Evolutionary conservation across 2,797 vertebrate species (phyloP).

Genomic region (Macropus fuliginosus): DNA sequence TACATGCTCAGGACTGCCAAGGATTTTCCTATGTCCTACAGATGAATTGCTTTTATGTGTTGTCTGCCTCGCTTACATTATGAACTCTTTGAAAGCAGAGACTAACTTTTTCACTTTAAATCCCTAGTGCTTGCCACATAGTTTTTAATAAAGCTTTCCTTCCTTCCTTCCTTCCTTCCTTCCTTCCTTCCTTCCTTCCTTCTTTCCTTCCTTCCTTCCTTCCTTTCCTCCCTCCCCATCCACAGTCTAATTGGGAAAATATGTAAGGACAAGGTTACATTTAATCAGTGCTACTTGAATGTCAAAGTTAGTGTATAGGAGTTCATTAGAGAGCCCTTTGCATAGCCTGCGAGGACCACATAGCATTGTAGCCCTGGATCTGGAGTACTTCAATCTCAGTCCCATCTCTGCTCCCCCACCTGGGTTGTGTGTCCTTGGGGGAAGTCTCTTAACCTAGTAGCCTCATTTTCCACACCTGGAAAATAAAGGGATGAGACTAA

Average conservation of each 20-base stretch:
- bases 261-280: not conserved
- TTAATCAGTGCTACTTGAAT: not conserved
- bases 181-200: not conserved
- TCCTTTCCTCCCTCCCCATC: not conserved
- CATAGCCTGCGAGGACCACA: not conserved
- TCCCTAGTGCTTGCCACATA: not conserved
- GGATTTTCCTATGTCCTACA: not conserved
- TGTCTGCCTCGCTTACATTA: not conserved
- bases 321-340: not conserved
- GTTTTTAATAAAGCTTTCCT: not conserved
- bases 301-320: not conserved
- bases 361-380: not conserved
- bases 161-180: not conserved
- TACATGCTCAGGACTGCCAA: not conserved
- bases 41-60: not conserved
- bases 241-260: not conserved
- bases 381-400: too few species aligned
- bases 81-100: not conserved
- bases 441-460: not conserved
- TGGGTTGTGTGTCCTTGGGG: not conserved
- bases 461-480: not conserved
- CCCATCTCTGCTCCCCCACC: not conserved
- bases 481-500: not conserved
- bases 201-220: not conserved
- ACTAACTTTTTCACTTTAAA: not conserved